Percentiles rank a stretch among this genome's conserved stretches.
These are phyloP conservation scores for Protobothrops mucrosquamatus DNA, from an alignment of 2,113 vertebrate species.

Conservation along the genomic window DNA sequence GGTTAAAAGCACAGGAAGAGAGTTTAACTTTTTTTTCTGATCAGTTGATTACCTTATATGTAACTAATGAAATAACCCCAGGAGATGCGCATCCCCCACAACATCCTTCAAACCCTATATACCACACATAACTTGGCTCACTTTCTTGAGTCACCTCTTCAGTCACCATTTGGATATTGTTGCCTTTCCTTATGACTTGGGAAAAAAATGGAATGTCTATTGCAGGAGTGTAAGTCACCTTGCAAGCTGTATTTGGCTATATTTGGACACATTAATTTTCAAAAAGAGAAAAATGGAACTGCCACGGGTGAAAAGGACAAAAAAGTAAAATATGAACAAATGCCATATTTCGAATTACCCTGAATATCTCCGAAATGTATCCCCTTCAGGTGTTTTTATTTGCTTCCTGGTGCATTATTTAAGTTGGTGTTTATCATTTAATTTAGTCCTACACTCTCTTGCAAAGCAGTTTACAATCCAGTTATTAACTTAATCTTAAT, in stretches of 20 bases:
- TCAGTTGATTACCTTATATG: background rate
- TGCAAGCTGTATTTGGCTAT: background rate
- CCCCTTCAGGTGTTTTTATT: background rate
- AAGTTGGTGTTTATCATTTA: background rate
- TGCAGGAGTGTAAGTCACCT: background rate
- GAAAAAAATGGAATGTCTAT: background rate
- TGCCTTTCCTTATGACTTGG: background rate
- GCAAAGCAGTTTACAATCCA: background rate
- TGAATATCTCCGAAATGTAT: background rate
- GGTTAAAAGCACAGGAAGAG: background rate
- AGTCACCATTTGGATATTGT: background rate
- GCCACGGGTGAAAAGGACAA: background rate
- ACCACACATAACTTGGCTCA: background rate
- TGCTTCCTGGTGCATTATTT: background rate
- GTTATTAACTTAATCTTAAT: background rate
- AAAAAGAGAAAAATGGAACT: background rate
- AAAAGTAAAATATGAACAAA: background rate
- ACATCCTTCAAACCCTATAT: background rate
- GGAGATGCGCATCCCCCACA: background rate
- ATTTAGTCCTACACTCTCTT: background rate
- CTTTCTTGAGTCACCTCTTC: background rate
- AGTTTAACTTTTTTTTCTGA: background rate
- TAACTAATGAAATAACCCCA: background rate
- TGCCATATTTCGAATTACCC: background rate
- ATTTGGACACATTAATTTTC: background rate